A percentile compares a stretch with the other conserved stretches of the same genome.
These are phyloP conservation scores for Grammomys dolichurus DNA, from an alignment of 2,113 vertebrate genomes.

Conservation along the genomic window DNA sequence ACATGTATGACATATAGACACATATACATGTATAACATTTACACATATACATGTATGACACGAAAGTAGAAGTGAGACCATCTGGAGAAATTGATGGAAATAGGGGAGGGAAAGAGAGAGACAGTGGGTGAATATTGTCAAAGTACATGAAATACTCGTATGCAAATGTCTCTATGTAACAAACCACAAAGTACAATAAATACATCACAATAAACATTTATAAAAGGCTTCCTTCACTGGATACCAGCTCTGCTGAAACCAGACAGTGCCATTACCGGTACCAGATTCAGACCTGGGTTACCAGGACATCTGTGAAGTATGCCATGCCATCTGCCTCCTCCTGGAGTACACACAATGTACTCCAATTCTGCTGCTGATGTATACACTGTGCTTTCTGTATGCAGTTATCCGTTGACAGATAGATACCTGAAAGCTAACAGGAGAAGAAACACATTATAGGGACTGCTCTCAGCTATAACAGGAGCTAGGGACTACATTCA, in stretches of 20 bases:
- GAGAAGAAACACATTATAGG: not conserved
- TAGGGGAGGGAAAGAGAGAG: not conserved
- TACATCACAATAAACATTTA: not conserved
- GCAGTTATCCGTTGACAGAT: not conserved
- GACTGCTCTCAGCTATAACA: not conserved
- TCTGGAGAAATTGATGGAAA: not conserved
- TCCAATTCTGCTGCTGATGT: not conserved
- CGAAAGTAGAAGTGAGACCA: not conserved
- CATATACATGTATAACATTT: too few relatives aligned
- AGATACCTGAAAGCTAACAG: not conserved
- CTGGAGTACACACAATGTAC: not conserved
- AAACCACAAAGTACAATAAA: not conserved
- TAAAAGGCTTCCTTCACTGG: not conserved
- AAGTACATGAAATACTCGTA: not conserved
- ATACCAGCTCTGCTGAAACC: not conserved
- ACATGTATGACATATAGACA: not conserved
- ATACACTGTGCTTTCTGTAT: not conserved
- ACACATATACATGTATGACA: not conserved
- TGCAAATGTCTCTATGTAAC: not conserved
- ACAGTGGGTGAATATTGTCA: not conserved
- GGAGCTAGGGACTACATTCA: not conserved
- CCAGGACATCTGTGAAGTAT: not conserved
- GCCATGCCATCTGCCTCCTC: not conserved
- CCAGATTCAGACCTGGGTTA: not conserved
- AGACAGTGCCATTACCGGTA: not conserved